Evolutionary conservation across 2,113 vertebrate species (phyloP).

Genomic region (Micronisus gabar): DNA sequence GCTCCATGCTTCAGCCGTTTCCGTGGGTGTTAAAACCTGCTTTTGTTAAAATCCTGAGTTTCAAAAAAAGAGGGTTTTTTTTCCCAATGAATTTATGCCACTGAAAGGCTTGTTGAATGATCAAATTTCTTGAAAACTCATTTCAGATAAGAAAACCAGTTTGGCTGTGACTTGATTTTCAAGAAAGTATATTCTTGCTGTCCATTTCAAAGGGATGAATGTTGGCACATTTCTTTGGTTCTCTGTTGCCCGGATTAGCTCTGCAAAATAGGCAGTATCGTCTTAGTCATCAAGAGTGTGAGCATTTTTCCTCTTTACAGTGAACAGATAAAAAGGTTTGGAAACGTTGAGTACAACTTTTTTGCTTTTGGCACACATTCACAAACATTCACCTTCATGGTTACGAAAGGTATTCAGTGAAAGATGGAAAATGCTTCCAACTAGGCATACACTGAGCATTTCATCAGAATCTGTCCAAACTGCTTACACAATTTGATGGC

Average conservation of each 20-base stretch:
- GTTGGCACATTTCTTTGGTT: not conserved
- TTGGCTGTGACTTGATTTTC: not conserved
- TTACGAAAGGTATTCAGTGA: not conserved
- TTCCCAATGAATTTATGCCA: not conserved
- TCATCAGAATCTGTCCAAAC: not conserved
- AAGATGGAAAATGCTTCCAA: not conserved
- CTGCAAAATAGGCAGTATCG: not conserved
- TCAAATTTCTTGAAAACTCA: not conserved
- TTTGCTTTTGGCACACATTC: not conserved
- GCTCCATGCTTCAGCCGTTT: not conserved
- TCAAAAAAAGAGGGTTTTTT: accelerated
- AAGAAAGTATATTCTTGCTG: not conserved
- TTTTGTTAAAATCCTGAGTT: not conserved
- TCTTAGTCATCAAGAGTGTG: not conserved
- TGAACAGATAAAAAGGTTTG: not conserved
- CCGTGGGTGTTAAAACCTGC: not conserved
- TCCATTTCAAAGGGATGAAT: not conserved
- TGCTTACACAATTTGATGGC: not conserved
- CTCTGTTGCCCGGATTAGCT: not conserved
- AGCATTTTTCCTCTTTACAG: not conserved
- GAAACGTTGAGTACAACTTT: not conserved
- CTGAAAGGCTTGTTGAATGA: not conserved
- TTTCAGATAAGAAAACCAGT: not conserved
- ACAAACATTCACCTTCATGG: not conserved
- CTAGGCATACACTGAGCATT: not conserved